Base-by-base conservation (phyloP, 2,888 invertebrate genomes). In the Apodemia zela region DNA sequence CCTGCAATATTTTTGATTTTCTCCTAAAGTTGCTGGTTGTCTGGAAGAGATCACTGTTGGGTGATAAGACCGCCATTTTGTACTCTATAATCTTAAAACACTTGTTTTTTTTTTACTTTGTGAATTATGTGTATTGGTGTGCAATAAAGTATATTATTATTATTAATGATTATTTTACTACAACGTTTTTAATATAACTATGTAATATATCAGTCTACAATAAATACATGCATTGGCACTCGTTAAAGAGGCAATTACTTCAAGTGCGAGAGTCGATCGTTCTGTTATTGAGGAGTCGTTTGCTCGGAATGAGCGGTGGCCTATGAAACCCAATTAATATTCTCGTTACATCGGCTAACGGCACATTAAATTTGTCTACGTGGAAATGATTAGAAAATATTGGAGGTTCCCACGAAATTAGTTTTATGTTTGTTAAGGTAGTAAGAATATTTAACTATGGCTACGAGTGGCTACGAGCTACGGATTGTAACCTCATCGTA, bases 161-260 rank as follows among this genome's bases (percentile, higher is more conserved):
- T n/a, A n/a, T n/a, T n/a, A n/a, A n/a, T n/a, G n/a, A n/a, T 3
- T 25, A 25, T 25, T 25, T 25, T 25, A 25, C 25, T 2, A 25
- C 4, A 25, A 1, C 4, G 25, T 13, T 4, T 33, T 0, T 33
- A 35, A 35, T 35, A 35, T 2, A 35, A 35, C 11, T 35, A 35
- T 35, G 35, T 35, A 35, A 35, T 35, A 35, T 11, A 35, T 35
- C 35, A 38, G 38, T 15, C 38, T 38, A 6, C n/a, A 45, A 45
- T 54, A 15, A 54, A 54, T 25, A 54, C 25, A 54, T 54, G 15
- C 25, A 25, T 25, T 25, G 25, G 54, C 54, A 25, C 29, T 54
- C 7, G 21, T 21, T 69, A 66, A 71, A 71, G 72, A 70, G 65
- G 68, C 75, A 78, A 79, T 78, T 75, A 77, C 65, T 65, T 70